Base-by-base conservation (phyloP, 2,888 invertebrate genomes). In the Drosophila dives region DNA sequence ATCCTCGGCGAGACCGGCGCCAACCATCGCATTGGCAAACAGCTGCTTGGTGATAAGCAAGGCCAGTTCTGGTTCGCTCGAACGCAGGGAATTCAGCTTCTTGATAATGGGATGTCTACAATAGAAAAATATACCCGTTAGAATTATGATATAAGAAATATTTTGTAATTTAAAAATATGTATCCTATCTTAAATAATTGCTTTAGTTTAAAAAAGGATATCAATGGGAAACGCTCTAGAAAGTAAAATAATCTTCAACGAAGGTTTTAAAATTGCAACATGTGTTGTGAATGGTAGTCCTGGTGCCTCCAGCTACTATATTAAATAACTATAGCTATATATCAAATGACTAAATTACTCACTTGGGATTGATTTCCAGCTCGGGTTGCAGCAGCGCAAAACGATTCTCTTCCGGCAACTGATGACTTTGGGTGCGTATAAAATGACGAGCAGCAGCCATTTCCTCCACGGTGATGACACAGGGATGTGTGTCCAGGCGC, bases 401-500 rank as follows among this genome's bases (percentile, higher is more conserved):
- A 89, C 97, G 95, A 91, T 96, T 96, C 86, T 98, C 98, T 86
- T 98, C 98, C 0, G 96, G 95, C 64, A 97, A 92, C 85, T 95
- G 95, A 81, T 96, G 96, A 61, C 98, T 96, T 89, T 98, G 97
- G 0, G 98, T 98, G 63, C 97, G 95, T 63, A 99, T 95, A 90
- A 99, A 99, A 93, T 99, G 99, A 53, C 99, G 94, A 0, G 99
- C 99, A 2, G 98, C 97, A 0, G 98, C 99, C 98, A 99, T 99
- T 93, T 99, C 99, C 81, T 97, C 97, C 0, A 99, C 98, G 0
- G 98, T 98, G 3, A 99, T 95, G 1, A 99, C 97, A 92, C 99
- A 99, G 0, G 99, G 99, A 94, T 99, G 98, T 1, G 95, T 94
- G 83, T 97, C 97, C 49, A 99, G 94, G 64, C 97, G 95, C 40